Evolutionary conservation across 2,113 vertebrate species (phyloP), one percentile per base, ranked within the genome.

Genomic region (Phylloscopus trochilus): DNA sequence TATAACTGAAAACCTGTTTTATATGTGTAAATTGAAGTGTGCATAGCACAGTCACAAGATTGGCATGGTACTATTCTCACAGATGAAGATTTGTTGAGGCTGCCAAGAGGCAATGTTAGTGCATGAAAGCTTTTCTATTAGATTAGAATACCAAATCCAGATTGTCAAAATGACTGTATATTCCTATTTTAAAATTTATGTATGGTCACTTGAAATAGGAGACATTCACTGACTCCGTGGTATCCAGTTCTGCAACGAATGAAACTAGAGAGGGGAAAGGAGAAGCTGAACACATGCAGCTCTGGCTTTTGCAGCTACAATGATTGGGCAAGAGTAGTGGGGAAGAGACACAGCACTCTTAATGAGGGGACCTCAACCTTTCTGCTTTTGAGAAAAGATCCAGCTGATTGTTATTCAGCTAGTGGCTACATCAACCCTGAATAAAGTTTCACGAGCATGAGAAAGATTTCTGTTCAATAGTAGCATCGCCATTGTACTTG

Each of bases 51-150:
- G 70, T 58, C 39, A 44, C 23, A 46, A 16, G 70, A 92, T 76
- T 13, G 0, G 27, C 13, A 53, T n/a, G 69, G 44, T 18, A 51
- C 23, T 81, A 9, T 55, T 93, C 44, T 89, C 62, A 76, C 62
- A 93, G 77, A 85, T 17, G 14, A 60, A 63, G 53, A 79, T 87
- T 87, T 89, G 69, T 79, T 92, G 93, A 82, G 62, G 58, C 41
- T 89, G 81, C 51, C 67, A 92, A 85, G 74, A 89, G 37, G 78
- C 66, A 82, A 62, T 37, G 26, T 87, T 75, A 95, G 69, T 39
- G 69, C 58, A 64, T 87, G 75, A 97, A 97, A 95, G 91, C 44
- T 93, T 96, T 87, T 89, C 46, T 91, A 89, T 91, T 95, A 89
- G 63, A 92, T 92, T 94, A 95, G 62, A 87, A 95, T 66, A 84